A percentile compares a stretch with the other conserved stretches of the same genome.
Conservation (phyloP, 1,140 invertebrate genomes). For the Carposina sasakii region DNA sequence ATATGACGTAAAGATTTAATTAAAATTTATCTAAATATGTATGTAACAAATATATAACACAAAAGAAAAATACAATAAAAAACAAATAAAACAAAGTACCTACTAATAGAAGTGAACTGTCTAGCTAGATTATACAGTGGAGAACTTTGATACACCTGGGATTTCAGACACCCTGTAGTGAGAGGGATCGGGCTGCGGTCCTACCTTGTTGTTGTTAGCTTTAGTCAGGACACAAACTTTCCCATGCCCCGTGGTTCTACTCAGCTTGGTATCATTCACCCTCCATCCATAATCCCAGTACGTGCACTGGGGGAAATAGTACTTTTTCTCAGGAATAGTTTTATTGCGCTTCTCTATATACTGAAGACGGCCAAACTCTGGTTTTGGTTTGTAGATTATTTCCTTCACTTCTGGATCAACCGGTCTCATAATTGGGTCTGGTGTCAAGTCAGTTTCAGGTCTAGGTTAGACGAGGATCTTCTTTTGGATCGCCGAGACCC, state of each 20-base stretch:
- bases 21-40: too few relatives aligned
- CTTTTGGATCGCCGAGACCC: slow-evolving; percentile 38
- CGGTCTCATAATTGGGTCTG: slow-evolving; percentile 47
- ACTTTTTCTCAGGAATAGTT: slow-evolving; percentile 40
- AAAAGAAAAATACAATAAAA: too few relatives aligned
- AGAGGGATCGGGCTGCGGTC: slow-evolving; percentile 49
- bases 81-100: too few relatives aligned
- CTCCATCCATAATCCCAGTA: slow-evolving; percentile 22
- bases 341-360: slow-evolving; percentile 38
- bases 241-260: slow-evolving; percentile 30
- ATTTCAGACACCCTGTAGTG: too few relatives aligned
- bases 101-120: too few relatives aligned
- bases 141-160: too few relatives aligned
- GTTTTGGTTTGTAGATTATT: slow-evolving; percentile 45
- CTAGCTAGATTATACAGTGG: too few relatives aligned
- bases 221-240: slow-evolving; percentile 38
- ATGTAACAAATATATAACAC: too few relatives aligned
- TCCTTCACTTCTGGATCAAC: slow-evolving; percentile 32
- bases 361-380: slow-evolving; percentile 33
- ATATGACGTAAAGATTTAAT: too few relatives aligned
- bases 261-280: slow-evolving; percentile 8
- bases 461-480: slow-evolving; percentile 35
- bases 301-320: slow-evolving; percentile 42
- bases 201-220: slow-evolving; percentile 36
- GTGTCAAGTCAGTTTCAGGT: slow-evolving; percentile 29